Conservation (phyloP, 2,797 vertebrate species). For the Lepilemur ruficaudatus region DNA sequence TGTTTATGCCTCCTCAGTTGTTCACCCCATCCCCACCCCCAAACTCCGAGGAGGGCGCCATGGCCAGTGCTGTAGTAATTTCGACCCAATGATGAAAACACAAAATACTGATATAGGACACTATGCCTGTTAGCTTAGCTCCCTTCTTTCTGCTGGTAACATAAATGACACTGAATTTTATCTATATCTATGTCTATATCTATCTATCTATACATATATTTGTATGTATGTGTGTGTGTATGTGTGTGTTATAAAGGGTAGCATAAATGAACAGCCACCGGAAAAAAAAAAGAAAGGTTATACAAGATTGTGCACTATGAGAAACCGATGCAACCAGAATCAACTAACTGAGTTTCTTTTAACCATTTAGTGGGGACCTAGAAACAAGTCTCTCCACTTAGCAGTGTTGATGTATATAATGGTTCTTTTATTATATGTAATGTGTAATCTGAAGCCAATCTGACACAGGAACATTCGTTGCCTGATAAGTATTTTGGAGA, state of each 20-base stretch:
- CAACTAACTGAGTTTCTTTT: neutral
- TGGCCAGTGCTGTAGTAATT: neutral
- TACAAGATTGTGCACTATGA: neutral
- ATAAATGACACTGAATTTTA: neutral
- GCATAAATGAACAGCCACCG: neutral
- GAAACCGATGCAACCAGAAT: neutral
- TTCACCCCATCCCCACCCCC: too few species aligned
- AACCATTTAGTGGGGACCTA: neutral
- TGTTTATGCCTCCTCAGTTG: neutral
- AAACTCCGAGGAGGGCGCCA: neutral
- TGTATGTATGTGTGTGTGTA: too few species aligned
- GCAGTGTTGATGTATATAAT: neutral
- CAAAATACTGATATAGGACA: neutral
- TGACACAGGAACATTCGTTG: neutral
- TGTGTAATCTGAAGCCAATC: neutral
- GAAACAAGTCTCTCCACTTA: neutral
- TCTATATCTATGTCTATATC: too few species aligned
- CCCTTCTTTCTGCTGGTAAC: neutral
- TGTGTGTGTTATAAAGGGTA: neutral
- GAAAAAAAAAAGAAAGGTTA: neutral
- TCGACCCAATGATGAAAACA: neutral
- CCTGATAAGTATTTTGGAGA: slow-evolving; percentile 32
- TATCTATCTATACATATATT: too few species aligned
- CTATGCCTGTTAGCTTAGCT: neutral
- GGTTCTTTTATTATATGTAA: neutral